phyloP scores from a whole-genome alignment of 1,140 invertebrate species.

The Ctenoplectra terminalis region DNA sequence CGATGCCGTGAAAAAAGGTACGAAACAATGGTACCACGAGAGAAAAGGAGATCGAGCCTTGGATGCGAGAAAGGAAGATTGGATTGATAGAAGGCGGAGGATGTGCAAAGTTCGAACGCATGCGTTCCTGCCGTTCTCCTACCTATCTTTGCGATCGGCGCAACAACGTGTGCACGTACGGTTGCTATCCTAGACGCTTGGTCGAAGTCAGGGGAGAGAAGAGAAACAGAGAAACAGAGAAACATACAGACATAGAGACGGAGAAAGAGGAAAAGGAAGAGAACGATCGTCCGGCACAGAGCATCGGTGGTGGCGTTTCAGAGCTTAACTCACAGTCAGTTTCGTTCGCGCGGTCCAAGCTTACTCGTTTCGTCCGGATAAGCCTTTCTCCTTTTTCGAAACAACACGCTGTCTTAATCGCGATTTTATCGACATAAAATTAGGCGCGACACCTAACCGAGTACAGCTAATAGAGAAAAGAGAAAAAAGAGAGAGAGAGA shows the following conservation, averaged over 20 bases:
- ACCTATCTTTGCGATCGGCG: conserved; percentile 2
- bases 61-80: background rate
- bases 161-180: background rate
- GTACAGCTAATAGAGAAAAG: background rate
- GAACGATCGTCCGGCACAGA: conserved; percentile 53
- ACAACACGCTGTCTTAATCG: background rate
- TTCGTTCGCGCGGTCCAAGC: no score
- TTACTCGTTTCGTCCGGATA: conserved; percentile 10
- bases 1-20: no score
- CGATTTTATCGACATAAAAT: background rate
- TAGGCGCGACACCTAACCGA: no score
- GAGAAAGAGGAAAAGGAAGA: conserved; percentile 42
- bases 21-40: conserved; percentile 25
- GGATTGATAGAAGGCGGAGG: background rate
- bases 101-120: conserved; percentile 31
- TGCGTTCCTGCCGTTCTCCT: conserved; percentile 29
- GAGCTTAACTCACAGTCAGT: background rate
- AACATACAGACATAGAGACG: background rate
- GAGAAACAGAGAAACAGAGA: background rate
- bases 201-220: background rate
- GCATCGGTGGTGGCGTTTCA: conserved; percentile 23
- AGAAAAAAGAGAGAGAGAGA: background rate
- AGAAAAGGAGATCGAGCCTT: background rate
- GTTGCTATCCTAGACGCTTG: background rate
- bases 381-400: background rate